Evolutionary conservation across 2,888 invertebrate species (phyloP).

Genomic region (Bembecia ichneumoniformis): DNA sequence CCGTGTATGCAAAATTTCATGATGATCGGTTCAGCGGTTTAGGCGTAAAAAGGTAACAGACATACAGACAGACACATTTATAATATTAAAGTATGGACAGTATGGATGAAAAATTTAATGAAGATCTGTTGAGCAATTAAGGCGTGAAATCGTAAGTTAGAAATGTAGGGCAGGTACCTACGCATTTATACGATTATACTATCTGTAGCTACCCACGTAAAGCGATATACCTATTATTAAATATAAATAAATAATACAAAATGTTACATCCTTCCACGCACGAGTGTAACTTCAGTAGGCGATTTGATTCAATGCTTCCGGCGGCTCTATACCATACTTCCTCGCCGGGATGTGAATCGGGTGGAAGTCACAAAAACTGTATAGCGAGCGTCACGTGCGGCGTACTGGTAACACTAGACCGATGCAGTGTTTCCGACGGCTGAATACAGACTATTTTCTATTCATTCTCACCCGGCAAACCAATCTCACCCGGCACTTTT

Average conservation of each 20-base stretch:
- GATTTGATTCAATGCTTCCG: background rate
- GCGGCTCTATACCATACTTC: background rate
- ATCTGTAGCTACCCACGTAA: background rate
- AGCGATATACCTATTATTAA: background rate
- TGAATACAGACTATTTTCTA: constrained; percentile 6
- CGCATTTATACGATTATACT: too few species aligned
- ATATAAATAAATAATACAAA: background rate
- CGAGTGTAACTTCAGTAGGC: background rate
- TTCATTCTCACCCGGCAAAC: too few species aligned
- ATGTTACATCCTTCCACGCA: background rate
- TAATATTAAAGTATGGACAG: too few species aligned
- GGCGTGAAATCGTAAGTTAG: too few species aligned
- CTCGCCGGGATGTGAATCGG: constrained; percentile 28
- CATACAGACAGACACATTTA: too few species aligned
- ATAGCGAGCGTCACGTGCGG: constrained; percentile 41
- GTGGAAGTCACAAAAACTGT: constrained; percentile 28
- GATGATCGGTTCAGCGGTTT: too few species aligned
- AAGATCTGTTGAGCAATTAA: too few species aligned
- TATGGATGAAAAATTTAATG: too few species aligned
- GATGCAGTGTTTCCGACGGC: constrained; percentile 52
- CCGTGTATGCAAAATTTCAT: too few species aligned
- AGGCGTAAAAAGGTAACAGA: too few species aligned
- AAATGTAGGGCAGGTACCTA: too few species aligned
- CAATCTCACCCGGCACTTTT: too few species aligned
- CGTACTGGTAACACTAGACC: constrained; percentile 38